These are phyloP conservation scores for Crotalus horridus DNA, from an alignment of 2,113 vertebrate species.

Conservation along the genomic window DNA sequence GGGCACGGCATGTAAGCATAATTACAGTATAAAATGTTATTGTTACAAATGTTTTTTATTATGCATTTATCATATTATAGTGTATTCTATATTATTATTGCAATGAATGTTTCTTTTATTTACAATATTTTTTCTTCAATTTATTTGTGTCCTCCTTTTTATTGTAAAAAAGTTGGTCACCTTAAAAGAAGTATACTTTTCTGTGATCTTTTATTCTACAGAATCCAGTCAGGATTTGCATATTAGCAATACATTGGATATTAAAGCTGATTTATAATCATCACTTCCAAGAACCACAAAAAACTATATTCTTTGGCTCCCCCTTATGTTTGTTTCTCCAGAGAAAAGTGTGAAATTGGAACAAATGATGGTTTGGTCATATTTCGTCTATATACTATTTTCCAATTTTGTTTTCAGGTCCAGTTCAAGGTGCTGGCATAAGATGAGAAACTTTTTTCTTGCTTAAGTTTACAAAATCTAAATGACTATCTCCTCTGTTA, in stretches of 20 bases:
- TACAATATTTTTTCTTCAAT: too few relatives aligned
- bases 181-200: neutral
- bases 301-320: neutral
- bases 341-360: neutral
- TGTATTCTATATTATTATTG: too few relatives aligned
- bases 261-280: neutral
- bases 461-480: neutral
- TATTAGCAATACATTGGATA: neutral
- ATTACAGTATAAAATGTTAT: too few relatives aligned
- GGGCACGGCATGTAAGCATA: too few relatives aligned
- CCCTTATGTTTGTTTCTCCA: neutral
- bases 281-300: neutral
- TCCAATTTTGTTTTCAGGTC: neutral
- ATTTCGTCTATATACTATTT: neutral
- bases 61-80: too few relatives aligned
- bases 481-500: neutral
- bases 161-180: too few relatives aligned
- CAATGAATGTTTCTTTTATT: too few relatives aligned
- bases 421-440: neutral
- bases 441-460: neutral
- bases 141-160: too few relatives aligned
- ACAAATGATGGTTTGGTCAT: neutral
- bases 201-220: neutral
- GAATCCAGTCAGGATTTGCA: neutral
- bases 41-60: too few relatives aligned